Conservation (phyloP, 2,113 vertebrate genomes). For the Petromus typicus region DNA sequence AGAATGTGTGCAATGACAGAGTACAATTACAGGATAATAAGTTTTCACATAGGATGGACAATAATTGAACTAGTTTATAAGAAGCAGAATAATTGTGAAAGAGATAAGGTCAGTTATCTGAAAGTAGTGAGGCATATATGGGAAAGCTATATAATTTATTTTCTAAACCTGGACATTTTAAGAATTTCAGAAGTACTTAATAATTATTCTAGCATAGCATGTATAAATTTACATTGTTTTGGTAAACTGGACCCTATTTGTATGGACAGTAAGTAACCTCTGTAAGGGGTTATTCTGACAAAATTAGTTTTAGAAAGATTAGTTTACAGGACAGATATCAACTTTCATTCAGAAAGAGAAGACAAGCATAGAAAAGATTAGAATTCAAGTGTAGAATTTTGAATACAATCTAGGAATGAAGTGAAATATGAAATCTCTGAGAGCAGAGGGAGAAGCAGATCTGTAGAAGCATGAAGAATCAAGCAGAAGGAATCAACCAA, state of each 20-base stretch:
- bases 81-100: background rate
- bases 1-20: background rate
- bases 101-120: background rate
- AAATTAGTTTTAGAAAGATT: background rate
- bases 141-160: background rate
- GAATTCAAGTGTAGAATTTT: constrained; percentile 18
- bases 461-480: constrained; percentile 30
- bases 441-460: background rate
- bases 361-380: background rate
- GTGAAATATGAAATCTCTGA: background rate
- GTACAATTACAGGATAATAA: background rate
- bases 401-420: background rate
- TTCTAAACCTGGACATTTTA: background rate
- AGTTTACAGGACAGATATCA: background rate
- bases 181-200: background rate
- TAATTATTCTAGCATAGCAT: background rate
- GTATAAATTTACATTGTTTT: background rate
- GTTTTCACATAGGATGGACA: background rate
- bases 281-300: background rate
- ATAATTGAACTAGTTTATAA: background rate
- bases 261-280: background rate
- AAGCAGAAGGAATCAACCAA: constrained; percentile 47
- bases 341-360: constrained; percentile 31
- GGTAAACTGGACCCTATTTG: background rate
- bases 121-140: background rate